Base-by-base conservation (phyloP, 2,888 invertebrate species). In the Tiliacea aurago region DNA sequence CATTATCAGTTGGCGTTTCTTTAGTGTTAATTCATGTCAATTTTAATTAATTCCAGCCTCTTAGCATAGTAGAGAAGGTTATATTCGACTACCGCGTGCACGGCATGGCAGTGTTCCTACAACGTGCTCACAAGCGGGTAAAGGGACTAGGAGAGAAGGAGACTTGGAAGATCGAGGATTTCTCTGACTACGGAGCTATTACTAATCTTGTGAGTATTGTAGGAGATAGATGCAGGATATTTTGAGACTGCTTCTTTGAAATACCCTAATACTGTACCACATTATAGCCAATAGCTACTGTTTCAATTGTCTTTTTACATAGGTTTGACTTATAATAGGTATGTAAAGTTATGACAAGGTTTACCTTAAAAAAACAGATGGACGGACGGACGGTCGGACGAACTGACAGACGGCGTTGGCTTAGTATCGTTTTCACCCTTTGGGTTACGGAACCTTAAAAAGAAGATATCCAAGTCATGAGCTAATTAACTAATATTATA, bases 41-140 rank as follows among this genome's bases (percentile, higher is more conserved):
- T 73, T 62, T n/a, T 20, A 28, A 20, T 13, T 20, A 55, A 61
- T 91, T 91, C 3, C 90, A 96, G 93, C 98, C 98, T 7, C 95
- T 99, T 70, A 98, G 98, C 86, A 97, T 98, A 76, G 97, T 99
- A 67, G 98, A 98, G 88, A 97, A 97, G 83, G 97, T 99, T 59
- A 98, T 99, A 83, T 98, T 99, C 92, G 98, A 99, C 91, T 97
- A 99, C 88, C 97, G 99, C 82, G 96, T 98, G 72, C 98, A 98
- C 92, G 99, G 99, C 85, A 98, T 99, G 97, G 97, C 97, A 13
- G 98, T 98, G 78, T 97, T 99, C 82, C 97, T 99, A 73, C 98
- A 98, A 88, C 98, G 99, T 88, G 98, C 99, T 0, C 98, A 98
- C 28, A 98, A 98, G 81, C 98, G 98, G 84, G 97, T 98, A 49